Conservation (phyloP, 2,113 vertebrate genomes). For the Brachyhypopomus occidentalis region DNA sequence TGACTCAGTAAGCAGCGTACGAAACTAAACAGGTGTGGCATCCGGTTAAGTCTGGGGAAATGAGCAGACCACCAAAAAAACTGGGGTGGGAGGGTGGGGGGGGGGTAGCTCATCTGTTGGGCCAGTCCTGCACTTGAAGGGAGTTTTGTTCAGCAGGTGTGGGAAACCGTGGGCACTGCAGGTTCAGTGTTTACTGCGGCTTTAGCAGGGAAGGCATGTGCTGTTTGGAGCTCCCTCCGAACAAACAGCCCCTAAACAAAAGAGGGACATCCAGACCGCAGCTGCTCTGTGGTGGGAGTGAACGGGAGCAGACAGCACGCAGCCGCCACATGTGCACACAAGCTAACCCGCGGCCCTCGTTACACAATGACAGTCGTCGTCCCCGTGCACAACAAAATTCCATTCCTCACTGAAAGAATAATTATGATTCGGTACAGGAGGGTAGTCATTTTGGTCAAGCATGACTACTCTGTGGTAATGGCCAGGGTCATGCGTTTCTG, state of each 20-base stretch:
- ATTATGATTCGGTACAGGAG: constrained; percentile 51
- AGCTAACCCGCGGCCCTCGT: constrained; percentile 51
- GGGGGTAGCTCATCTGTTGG: not conserved
- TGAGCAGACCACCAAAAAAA: constrained; percentile 1
- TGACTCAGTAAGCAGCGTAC: constrained; percentile 30
- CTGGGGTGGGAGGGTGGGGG: not conserved
- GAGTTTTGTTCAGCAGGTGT: not conserved
- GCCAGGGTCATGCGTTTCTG: not conserved
- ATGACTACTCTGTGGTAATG: constrained; percentile 16
- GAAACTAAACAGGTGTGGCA: constrained; percentile 51
- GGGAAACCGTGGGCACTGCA: not conserved
- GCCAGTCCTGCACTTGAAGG: not conserved
- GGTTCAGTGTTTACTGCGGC: not conserved
- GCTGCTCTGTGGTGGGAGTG: constrained; percentile 61
- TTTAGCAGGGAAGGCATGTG: constrained; percentile 5
- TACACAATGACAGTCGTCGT: constrained; percentile 50
- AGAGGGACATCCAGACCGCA: constrained; percentile 55
- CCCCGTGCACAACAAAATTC: constrained; percentile 21
- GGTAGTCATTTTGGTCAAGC: not conserved
- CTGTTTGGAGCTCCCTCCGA: not conserved
- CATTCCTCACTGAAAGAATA: constrained; percentile 47
- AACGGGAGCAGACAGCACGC: constrained; percentile 44
- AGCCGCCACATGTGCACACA: constrained; percentile 52
- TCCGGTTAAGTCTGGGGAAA: not conserved
- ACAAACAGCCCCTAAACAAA: constrained; percentile 59